Evolutionary conservation across 1,140 invertebrate genomes (phyloP), one percentile per base, ranked within the genome.

Genomic region (Zophobas atratus): DNA sequence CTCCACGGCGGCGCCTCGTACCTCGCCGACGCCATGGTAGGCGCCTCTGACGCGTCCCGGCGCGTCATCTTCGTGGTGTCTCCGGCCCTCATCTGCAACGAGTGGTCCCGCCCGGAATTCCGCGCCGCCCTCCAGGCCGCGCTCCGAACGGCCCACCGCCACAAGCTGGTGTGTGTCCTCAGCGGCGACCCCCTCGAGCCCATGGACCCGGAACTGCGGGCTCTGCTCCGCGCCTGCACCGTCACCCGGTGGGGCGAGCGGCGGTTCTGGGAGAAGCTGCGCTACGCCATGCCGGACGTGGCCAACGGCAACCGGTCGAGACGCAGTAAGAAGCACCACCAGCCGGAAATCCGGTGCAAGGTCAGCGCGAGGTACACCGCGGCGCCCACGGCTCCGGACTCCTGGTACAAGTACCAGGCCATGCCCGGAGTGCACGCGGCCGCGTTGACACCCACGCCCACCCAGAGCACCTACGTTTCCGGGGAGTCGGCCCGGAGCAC

Each of bases 221-320:
- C 95, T 49, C 91, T 96, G 71, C 89, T 97, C 6, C 94, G 95
- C 84, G 95, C 94, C 75, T 95, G 93, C 88, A 94, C 94, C 48
- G 93, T 94, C 78, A 93, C 97, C 36, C 90, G 93, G 83, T 96
- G 94, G 94, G 94, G 94, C 70, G 95, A 96, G 82, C 93, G 92
- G 81, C 90, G 93, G 82, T 97, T 97, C 89, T 96, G 95, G 95
- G 94, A 96, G 83, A 97, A 97, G 87, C 89, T 97, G 80, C 91
- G 93, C 83, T 97, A 94, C 89, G 93, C 94, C 73, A 93, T 98
- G 92, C 96, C 96, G 33, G 94, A 96, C 85, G 89, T 89, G 1
- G 81, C 81, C 6, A 82, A 79, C 72, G 33, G 60, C 8, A 83
- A 83, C 43, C 73, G 80, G 38, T 60, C 81, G 4, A 39, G 84